Conservation (phyloP, 1,140 invertebrate genomes). For the Myzus persicae region DNA sequence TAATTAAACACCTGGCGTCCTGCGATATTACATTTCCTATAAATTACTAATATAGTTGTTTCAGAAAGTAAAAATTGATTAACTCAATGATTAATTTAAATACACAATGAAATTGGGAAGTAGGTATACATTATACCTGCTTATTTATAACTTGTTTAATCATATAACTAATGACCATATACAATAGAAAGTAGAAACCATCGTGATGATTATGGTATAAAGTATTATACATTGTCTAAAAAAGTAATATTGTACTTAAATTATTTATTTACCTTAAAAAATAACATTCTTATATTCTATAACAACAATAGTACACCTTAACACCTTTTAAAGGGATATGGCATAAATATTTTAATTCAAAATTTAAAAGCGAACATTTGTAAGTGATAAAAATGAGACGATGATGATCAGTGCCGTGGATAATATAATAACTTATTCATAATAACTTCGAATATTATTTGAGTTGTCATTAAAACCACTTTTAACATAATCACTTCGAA, state of each 20-base stretch:
- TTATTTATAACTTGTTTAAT: too few species aligned
- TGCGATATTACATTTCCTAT: not conserved
- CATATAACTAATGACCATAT: too few species aligned
- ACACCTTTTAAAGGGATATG: too few species aligned
- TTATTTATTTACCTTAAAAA: not conserved
- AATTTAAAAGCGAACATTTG: too few species aligned
- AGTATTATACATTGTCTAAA: not conserved
- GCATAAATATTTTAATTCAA: too few species aligned
- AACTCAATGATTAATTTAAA: not conserved
- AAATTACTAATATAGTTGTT: not conserved
- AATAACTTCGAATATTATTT: too few species aligned
- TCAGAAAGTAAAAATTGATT: not conserved
- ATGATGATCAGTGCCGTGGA: too few species aligned
- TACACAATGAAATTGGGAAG: not conserved
- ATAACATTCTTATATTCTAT: not conserved
- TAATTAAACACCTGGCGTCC: not conserved
- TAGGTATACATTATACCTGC: not conserved
- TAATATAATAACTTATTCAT: too few species aligned
- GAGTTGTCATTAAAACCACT: too few species aligned
- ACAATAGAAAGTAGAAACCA: not conserved
- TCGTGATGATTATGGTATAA: too few species aligned
- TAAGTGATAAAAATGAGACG: too few species aligned
- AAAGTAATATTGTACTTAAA: not conserved
- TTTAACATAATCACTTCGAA: too few species aligned
- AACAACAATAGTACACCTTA: not conserved